A percentile compares a stretch with the other conserved stretches of the same genome.
Conservation (phyloP, 2,113 vertebrate genomes). For the Rhinoderma darwinii region DNA sequence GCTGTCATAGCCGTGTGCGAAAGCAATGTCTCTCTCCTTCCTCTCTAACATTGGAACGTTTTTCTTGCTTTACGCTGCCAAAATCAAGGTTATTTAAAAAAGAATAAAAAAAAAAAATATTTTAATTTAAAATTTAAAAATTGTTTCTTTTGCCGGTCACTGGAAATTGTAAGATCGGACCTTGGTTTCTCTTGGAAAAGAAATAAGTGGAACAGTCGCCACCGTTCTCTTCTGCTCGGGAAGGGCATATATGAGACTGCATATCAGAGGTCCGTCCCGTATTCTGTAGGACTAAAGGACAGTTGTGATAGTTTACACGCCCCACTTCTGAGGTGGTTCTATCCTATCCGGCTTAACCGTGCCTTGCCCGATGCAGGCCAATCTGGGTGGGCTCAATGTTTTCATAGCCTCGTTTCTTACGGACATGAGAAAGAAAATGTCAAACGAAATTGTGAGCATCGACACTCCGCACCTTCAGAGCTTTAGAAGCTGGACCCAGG, state of each 20-base stretch:
- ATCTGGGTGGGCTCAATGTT: constrained; percentile 22
- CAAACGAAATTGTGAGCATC: not conserved
- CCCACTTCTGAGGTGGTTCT: constrained; percentile 26
- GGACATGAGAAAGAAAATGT: not conserved
- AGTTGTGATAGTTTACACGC: constrained; percentile 23
- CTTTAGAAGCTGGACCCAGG: constrained; percentile 31
- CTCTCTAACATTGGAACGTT: not conserved
- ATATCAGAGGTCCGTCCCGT: not conserved
- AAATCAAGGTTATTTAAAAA: too few species aligned
- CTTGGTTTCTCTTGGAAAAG: not conserved
- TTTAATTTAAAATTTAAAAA: too few species aligned
- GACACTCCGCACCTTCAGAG: constrained; percentile 8
- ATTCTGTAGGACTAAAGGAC: not conserved
- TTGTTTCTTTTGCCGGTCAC: not conserved
- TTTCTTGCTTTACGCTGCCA: not conserved
- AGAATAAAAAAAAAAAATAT: too few species aligned
- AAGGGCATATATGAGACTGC: not conserved
- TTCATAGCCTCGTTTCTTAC: not conserved
- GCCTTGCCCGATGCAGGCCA: not conserved
- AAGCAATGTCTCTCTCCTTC: not conserved
- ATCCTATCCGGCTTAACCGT: not conserved
- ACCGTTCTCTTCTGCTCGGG: not conserved
- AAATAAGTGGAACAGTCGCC: not conserved
- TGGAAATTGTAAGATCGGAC: not conserved
- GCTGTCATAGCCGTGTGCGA: not conserved